Evolutionary conservation across 2,888 invertebrate genomes (phyloP), one percentile per base, ranked within the genome.

Genomic region (Andrena praecox): DNA sequence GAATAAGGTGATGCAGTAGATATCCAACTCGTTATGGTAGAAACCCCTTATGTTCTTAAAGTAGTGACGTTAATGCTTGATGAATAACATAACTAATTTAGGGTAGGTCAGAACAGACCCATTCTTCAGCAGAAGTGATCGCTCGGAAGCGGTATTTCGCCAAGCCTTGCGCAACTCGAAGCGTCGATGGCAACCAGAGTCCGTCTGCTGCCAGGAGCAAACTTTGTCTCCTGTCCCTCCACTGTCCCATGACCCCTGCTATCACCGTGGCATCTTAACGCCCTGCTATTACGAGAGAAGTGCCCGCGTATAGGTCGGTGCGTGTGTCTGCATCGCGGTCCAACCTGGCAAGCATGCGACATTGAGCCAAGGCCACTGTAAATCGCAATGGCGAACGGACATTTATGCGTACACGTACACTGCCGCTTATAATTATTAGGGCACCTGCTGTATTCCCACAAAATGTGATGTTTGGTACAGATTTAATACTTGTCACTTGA

Each of bases 291-390:
- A 70, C 79, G 71, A 67, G 64, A 82, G 60, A 66, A 64, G 72
- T 70, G 69, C 66, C 29, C 48, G 63, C 70, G 69, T 59, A 68
- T 48, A 70, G 42, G 60, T 62, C 35, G 10, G 16, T 62, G 74
- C 64, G 59, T 73, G 59, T 50, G 75, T 72, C 54, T 56, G 63
- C 59, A 33, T 48, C 77, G 24, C 62, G 59, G 74, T 74, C 71
- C 67, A 64, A 78, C 73, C 29, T 81, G 74, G 62, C 78, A 81
- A 87, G 84, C 85, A 85, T 80, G 88, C 86, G 91, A 91, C 90
- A 91, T 91, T 91, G 91, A 91, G 88, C 84, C 91, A 91, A 91
- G 90, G 91, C 84, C 90, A 89, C 76, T 62, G 84, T 75, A 78
- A 85, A 83, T 84, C 79, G 82, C 84, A 82, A 84, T 71, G 80